Evolutionary conservation across 2,888 invertebrate species (phyloP), one percentile per base, ranked within the genome.

Genomic region (Sinelater perroti): DNA sequence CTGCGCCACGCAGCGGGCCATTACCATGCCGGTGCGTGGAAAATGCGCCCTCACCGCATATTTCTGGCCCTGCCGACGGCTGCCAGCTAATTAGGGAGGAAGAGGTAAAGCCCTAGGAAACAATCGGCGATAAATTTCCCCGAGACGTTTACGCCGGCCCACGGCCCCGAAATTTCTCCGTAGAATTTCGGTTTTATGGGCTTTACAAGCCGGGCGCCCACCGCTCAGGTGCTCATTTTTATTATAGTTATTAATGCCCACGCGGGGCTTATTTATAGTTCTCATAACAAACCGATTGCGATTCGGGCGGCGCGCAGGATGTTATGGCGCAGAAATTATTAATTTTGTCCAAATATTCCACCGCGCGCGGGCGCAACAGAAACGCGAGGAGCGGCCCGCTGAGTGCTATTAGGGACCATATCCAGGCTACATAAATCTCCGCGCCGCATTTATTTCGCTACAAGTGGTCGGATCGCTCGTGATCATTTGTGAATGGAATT

Each of bases 231-330:
- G 63, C 59, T 54, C 60, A 40, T 54, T 66, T 64, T 66, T 65
- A 63, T 66, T 65, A 61, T 46, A 17, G 46, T 64, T 64, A 63
- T 60, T 64, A 61, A 66, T 64, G 58, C 66, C 64, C 63, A 63
- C 62, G 59, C 62, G 50, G 54, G 47, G 13, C 21, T 62, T 67
- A 65, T 68, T 68, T 67, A 63, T 64, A 65, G 65, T 62, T 62
- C 28, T 56, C 62, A 67, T 63, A 67, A 66, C 64, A 65, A 67
- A 67, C 65, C 61, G 66, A 67, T 65, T 64, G 62, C 64, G 59
- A 62, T 61, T 66, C 60, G 58, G 54, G 52, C 62, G 62, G 61
- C n/a, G 30, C 30, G 49, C 65, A 65, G 66, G 67, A 67, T 66
- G 67, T 66, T 67, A 67, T 60, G 60, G 49, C 60, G 58, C 61